phyloP scores from a whole-genome alignment of 2,888 invertebrate species.

The Conus canariensis region DNA sequence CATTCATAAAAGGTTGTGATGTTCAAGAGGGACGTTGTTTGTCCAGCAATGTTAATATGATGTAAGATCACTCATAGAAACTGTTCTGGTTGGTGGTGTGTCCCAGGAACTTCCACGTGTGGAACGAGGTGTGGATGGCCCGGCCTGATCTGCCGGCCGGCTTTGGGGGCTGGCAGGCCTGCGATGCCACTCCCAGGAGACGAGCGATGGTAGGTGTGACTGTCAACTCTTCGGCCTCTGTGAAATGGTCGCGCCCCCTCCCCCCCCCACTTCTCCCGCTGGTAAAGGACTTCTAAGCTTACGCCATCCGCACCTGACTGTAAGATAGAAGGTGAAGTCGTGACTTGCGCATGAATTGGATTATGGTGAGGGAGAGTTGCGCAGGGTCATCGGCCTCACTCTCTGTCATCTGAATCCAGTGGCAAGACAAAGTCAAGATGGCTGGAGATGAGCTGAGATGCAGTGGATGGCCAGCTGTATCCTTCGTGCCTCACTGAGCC shows the following conservation, averaged over 20 bases:
- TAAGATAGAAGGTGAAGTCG: background rate
- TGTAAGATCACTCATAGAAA: too few relatives aligned
- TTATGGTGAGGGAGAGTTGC: too few relatives aligned
- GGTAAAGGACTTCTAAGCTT: background rate
- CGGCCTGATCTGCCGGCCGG: conserved; percentile 88
- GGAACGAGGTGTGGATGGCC: conserved; percentile 97
- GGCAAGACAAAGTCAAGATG: too few relatives aligned
- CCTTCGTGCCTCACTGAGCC: too few relatives aligned
- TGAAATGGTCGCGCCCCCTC: background rate
- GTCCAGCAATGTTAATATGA: too few relatives aligned
- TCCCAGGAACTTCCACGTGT: conserved; percentile 81
- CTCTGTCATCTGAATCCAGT: too few relatives aligned
- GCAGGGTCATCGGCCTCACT: too few relatives aligned
- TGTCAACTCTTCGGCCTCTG: background rate
- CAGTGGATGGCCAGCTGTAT: too few relatives aligned
- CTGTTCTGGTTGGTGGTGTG: background rate
- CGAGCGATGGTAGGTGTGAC: conserved; percentile 81
- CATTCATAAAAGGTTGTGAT: background rate
- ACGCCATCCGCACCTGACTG: too few relatives aligned
- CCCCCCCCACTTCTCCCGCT: background rate
- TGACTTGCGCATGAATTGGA: too few relatives aligned
- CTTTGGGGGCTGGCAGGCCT: conserved; percentile 95
- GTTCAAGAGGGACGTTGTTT: background rate
- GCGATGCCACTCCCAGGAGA: conserved; percentile 94
- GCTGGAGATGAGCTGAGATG: too few relatives aligned